These are phyloP conservation scores for Habropoda laboriosa DNA, from an alignment of 1,140 invertebrate genomes.

Conservation along the genomic window DNA sequence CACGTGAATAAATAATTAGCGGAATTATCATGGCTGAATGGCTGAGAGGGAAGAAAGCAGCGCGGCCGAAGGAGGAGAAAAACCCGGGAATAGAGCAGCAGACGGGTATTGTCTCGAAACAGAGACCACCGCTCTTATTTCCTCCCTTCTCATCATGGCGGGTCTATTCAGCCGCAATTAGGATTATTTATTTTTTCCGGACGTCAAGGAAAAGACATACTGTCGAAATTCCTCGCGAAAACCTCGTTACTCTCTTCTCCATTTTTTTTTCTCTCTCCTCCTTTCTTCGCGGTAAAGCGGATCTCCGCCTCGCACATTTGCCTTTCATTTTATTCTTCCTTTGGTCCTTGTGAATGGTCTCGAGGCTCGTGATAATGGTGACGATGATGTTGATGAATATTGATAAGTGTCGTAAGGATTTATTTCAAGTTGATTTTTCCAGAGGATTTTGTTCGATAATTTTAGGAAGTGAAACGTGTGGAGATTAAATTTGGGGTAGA, in stretches of 20 bases:
- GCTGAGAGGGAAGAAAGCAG: conserved; percentile 34
- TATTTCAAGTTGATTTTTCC: too few relatives aligned
- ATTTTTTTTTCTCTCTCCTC: background rate
- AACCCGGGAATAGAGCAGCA: conserved; percentile 6
- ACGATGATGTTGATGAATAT: background rate
- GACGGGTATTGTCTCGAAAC: conserved; percentile 47
- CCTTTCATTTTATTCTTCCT: conserved; percentile 12
- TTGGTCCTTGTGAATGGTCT: background rate
- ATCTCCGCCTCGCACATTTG: conserved; percentile 29
- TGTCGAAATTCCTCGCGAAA: background rate
- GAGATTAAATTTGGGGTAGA: too few relatives aligned
- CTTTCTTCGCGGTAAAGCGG: conserved; percentile 4
- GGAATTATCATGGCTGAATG: conserved; percentile 46
- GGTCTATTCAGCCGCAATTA: conserved; percentile 60
- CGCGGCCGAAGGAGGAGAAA: conserved; percentile 10
- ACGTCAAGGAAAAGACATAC: conserved; percentile 15
- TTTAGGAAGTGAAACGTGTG: too few relatives aligned
- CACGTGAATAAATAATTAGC: conserved; percentile 63
- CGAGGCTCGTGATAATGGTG: too few relatives aligned
- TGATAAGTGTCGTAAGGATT: too few relatives aligned
- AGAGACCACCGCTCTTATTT: conserved; percentile 18
- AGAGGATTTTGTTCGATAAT: background rate
- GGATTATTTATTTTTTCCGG: conserved; percentile 64
- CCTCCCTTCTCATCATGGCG: conserved; percentile 26
- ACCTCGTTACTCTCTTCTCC: background rate